A percentile compares a stretch with the other conserved stretches of the same genome.
Conservation (phyloP, 1,140 invertebrate species). For the Fopius arisanus region DNA sequence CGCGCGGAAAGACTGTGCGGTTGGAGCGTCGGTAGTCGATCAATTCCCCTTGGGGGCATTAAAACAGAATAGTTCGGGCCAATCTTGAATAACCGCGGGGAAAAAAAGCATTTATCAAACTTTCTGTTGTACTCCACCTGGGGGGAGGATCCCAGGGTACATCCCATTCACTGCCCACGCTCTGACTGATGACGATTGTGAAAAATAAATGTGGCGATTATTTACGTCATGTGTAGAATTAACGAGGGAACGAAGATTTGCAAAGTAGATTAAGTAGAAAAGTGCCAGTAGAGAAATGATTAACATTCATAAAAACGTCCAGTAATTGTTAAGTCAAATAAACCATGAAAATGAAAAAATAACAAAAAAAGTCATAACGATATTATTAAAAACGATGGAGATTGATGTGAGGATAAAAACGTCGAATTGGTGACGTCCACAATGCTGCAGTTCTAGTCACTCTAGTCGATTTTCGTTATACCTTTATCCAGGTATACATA, state of each 20-base stretch:
- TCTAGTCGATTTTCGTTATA: conserved; percentile 55
- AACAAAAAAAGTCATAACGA: conserved; percentile 23
- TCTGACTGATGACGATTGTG: background rate
- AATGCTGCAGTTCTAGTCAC: conserved; percentile 60
- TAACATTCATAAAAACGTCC: conserved; percentile 63
- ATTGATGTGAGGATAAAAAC: background rate
- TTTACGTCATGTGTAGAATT: background rate
- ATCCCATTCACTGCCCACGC: background rate
- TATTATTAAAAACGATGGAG: conserved; percentile 22
- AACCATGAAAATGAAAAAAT: background rate
- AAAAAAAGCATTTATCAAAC: background rate
- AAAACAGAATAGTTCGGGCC: background rate
- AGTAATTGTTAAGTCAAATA: conserved; percentile 62
- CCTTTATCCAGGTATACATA: conserved; percentile 32
- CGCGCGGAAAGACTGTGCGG: background rate
- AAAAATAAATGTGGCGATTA: background rate
- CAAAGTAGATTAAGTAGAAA: conserved; percentile 62
- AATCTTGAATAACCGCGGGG: background rate
- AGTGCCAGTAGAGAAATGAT: conserved; percentile 62
- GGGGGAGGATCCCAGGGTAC: background rate
- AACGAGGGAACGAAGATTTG: conserved; percentile 17
- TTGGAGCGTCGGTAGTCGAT: conserved; percentile 1
- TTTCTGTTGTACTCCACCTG: background rate
- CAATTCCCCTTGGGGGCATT: conserved; percentile 10
- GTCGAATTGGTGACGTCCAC: conserved; percentile 55